These are phyloP conservation scores for Myanophis thanlyinensis DNA, from an alignment of 2,113 vertebrate genomes.

Conservation along the genomic window DNA sequence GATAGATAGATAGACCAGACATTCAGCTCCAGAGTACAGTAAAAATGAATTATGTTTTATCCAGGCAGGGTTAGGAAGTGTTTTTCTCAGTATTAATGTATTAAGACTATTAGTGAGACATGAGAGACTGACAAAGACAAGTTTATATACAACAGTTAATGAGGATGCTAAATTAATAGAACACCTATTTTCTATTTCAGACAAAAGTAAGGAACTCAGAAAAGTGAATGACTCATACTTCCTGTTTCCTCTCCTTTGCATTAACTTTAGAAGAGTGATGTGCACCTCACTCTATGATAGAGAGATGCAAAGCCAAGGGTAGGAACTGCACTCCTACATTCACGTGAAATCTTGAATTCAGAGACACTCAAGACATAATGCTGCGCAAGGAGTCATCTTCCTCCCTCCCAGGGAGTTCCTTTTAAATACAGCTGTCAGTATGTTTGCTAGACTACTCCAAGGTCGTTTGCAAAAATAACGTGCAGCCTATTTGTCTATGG, in stretches of 20 bases:
- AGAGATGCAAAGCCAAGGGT: not conserved
- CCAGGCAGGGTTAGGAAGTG: not conserved
- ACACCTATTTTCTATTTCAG: not conserved
- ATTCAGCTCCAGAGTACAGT: not conserved
- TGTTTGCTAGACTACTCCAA: conserved; percentile 44
- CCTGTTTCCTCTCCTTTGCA: not conserved
- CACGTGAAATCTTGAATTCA: conserved; percentile 10
- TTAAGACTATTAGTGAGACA: not conserved
- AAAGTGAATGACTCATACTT: not conserved
- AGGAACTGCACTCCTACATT: not conserved
- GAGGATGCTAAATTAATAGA: not conserved
- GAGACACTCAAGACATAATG: conserved; percentile 29
- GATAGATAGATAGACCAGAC: too few species aligned
- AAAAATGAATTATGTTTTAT: not conserved
- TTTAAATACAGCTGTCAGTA: conserved; percentile 45
- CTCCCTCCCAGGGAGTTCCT: conserved; percentile 37
- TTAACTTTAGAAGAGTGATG: not conserved
- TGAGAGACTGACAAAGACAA: not conserved
- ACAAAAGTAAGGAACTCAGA: not conserved
- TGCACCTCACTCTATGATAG: not conserved
- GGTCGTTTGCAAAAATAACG: conserved; percentile 52
- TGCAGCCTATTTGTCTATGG: conserved; percentile 51
- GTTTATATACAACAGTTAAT: not conserved
- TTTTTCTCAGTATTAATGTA: not conserved
- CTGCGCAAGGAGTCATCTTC: conserved; percentile 48